Evolutionary conservation across 1,140 invertebrate genomes (phyloP).

Genomic region (Babylonia areolata): DNA sequence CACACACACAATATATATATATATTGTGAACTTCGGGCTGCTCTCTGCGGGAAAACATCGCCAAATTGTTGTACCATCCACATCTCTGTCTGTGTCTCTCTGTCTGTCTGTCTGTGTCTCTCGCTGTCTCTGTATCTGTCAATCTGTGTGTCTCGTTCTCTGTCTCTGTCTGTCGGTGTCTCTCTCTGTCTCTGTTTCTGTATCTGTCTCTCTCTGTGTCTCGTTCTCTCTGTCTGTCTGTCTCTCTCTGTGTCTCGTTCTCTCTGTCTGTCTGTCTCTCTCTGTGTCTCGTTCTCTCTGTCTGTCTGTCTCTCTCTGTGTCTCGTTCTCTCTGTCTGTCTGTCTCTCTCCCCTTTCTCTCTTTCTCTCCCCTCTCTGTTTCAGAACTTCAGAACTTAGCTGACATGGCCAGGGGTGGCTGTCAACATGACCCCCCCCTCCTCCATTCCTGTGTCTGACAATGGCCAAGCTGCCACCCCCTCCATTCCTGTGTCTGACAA

Average conservation of each 20-base stretch:
- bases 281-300: neutral
- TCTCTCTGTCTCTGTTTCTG: neutral
- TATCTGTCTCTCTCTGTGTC: constrained; percentile 2
- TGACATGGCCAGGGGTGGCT: no score
- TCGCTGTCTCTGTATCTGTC: neutral
- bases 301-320: constrained; percentile 20
- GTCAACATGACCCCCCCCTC: no score
- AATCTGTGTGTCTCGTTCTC: neutral
- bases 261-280: neutral
- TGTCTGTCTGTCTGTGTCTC: neutral
- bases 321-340: constrained; percentile 7
- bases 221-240: neutral
- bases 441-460: no score
- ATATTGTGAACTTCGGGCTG: no score
- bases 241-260: neutral
- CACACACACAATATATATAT: no score
- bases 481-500: no score
- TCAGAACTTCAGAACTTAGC: no score
- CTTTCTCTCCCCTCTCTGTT: no score
- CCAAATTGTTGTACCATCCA: no score
- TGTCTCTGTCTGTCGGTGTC: neutral
- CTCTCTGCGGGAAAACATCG: no score
- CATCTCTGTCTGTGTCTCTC: neutral
- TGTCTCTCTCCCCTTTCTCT: neutral
- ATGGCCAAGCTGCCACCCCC: no score